Conservation (phyloP, 2,888 invertebrate genomes). For the Dynastes maya region DNA sequence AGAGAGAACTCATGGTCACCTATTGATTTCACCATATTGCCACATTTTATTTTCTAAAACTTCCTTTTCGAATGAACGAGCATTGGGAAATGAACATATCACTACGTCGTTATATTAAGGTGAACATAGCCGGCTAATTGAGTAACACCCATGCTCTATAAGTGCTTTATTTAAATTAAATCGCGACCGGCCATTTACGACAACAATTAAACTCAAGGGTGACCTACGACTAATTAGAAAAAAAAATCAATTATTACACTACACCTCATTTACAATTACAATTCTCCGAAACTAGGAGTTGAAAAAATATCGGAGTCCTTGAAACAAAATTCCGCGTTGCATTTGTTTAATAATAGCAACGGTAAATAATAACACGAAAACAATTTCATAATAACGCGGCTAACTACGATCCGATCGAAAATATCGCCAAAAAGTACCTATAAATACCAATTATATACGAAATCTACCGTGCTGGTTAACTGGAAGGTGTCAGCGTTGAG, state of each 20-base stretch:
- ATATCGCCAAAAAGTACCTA: slow-evolving; percentile 16
- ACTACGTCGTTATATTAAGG: neutral
- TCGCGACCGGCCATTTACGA: slow-evolving; percentile 1
- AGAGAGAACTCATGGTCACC: no score
- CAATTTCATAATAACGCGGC: neutral
- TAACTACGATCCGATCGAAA: neutral
- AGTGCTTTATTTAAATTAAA: slow-evolving; percentile 18
- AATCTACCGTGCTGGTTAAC: neutral
- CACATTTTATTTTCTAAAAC: no score
- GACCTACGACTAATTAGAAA: slow-evolving; percentile 34
- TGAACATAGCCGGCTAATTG: slow-evolving; percentile 13
- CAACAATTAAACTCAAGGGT: slow-evolving; percentile 36
- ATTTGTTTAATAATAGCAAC: slow-evolving; percentile 27
- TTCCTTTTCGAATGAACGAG: no score
- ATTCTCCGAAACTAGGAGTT: slow-evolving; percentile 24
- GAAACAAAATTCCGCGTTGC: slow-evolving; percentile 20
- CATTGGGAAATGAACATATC: slow-evolving; percentile 15
- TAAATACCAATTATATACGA: neutral
- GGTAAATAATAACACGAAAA: slow-evolving; percentile 20
- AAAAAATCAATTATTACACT: slow-evolving; percentile 25
- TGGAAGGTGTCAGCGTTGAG: slow-evolving; percentile 10
- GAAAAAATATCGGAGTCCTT: slow-evolving; percentile 5
- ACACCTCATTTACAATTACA: slow-evolving; percentile 1
- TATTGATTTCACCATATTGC: no score
- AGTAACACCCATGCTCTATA: neutral